Evolutionary conservation across 2,797 vertebrate genomes (phyloP).

Genomic region (Diceros bicornis): DNA sequence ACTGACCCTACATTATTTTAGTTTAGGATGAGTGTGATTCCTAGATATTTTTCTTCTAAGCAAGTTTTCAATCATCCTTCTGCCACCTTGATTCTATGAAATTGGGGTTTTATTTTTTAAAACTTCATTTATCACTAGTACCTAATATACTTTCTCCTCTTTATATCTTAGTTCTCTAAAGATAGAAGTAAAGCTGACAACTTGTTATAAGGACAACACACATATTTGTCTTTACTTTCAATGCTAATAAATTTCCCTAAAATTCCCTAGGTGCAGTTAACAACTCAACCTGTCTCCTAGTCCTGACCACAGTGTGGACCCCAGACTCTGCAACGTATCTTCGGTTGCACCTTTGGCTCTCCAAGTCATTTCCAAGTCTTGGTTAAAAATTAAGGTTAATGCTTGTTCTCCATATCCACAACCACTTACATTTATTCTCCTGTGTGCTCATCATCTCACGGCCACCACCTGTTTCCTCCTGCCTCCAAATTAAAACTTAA

Average conservation of each 20-base stretch:
- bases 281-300: background rate
- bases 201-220: background rate
- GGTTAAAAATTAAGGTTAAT: background rate
- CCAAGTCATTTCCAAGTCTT: background rate
- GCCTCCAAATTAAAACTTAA: background rate
- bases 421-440: background rate
- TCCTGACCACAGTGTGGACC: background rate
- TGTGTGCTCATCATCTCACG: background rate
- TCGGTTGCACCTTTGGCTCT: background rate
- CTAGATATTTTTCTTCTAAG: background rate
- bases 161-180: conserved; percentile 15
- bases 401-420: background rate
- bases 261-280: background rate
- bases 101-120: background rate
- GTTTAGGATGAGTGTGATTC: background rate
- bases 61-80: conserved; percentile 14
- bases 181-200: background rate
- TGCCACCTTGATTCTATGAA: background rate
- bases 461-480: background rate
- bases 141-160: background rate
- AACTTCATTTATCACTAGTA: background rate
- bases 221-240: background rate
- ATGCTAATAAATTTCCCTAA: background rate
- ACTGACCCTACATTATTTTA: background rate
- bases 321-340: background rate